Conservation (phyloP, 2,888 invertebrate genomes). For the Zygothrica quintamaculata region DNA sequence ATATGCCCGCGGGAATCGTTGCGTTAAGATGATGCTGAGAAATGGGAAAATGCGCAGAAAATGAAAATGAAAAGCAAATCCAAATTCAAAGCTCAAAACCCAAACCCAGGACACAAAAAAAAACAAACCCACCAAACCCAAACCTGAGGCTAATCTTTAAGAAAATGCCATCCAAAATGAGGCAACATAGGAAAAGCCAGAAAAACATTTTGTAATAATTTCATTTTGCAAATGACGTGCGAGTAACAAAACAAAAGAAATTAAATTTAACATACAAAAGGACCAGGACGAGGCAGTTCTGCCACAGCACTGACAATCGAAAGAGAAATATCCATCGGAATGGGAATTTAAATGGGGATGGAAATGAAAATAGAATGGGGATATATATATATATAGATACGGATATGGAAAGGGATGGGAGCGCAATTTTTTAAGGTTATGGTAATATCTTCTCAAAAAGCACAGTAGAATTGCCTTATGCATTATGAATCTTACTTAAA, state of each 20-base stretch:
- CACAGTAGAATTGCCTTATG: slow-evolving; percentile 61
- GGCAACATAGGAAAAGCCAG: slow-evolving; percentile 41
- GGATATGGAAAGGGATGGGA: slow-evolving; percentile 9
- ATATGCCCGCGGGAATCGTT: slow-evolving; percentile 78
- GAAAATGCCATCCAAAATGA: slow-evolving; percentile 46
- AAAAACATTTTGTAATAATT: slow-evolving; percentile 80
- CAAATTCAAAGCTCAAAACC: slow-evolving; percentile 16
- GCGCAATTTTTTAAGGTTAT: no score
- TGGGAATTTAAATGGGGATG: slow-evolving; percentile 6
- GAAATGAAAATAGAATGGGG: no score
- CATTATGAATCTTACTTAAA: slow-evolving; percentile 68
- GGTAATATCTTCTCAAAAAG: no score
- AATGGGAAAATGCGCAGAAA: slow-evolving; percentile 11
- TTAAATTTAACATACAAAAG: slow-evolving; percentile 76
- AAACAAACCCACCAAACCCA: slow-evolving; percentile 43
- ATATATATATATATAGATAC: background rate
- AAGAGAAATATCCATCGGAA: slow-evolving; percentile 17
- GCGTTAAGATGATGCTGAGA: slow-evolving; percentile 53
- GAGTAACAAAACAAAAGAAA: slow-evolving; percentile 82
- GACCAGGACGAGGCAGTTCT: background rate
- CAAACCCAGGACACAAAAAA: no score
- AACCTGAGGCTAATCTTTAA: slow-evolving; percentile 17
- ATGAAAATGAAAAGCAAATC: slow-evolving; percentile 20
- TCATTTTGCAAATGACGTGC: slow-evolving; percentile 83
- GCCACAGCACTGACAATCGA: slow-evolving; percentile 3